Percentiles rank a stretch among this genome's conserved stretches.
These are phyloP conservation scores for Lepilemur septentrionalis DNA, from an alignment of 2,797 vertebrate genomes.

Conservation along the genomic window DNA sequence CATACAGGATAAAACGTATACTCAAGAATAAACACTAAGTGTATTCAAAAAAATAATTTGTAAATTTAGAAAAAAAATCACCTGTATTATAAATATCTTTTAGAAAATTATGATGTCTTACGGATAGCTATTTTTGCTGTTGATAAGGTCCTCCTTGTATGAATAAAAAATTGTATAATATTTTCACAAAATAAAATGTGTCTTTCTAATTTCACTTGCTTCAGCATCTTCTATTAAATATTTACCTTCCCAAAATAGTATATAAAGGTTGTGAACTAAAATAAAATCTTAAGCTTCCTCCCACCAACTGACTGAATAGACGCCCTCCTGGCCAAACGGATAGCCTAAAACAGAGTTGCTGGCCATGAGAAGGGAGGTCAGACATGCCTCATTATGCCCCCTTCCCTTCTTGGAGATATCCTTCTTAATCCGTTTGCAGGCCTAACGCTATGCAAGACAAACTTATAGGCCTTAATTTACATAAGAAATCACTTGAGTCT, in stretches of 20 bases:
- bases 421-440: background rate
- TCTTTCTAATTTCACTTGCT: background rate
- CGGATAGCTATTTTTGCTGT: background rate
- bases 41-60: background rate
- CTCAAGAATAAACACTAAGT: background rate
- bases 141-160: background rate
- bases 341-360: background rate
- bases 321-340: background rate
- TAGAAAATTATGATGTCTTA: background rate
- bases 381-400: background rate
- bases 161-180: background rate
- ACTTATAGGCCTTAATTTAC: background rate
- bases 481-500: background rate
- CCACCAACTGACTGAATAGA: background rate
- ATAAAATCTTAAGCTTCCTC: background rate
- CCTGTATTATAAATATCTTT: background rate
- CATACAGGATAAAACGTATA: background rate
- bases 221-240: background rate
- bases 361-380: background rate
- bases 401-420: background rate
- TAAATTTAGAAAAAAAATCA: background rate
- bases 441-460: background rate
- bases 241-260: background rate
- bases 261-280: background rate
- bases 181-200: background rate